Base-by-base conservation (phyloP, 1,140 invertebrate species). In the Dinoponera quadriceps region DNA sequence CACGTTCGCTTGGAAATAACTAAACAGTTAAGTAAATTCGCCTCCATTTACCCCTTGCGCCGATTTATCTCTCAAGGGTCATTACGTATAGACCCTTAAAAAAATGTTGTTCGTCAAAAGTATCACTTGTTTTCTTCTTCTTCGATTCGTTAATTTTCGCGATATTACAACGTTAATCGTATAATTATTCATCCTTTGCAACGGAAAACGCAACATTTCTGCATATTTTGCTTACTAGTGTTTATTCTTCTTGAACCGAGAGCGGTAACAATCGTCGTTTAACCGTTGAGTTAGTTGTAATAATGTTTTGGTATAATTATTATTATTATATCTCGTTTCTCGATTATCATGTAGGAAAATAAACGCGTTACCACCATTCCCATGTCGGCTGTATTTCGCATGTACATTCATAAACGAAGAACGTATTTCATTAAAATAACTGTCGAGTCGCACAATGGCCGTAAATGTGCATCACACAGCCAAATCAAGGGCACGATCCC, bases 401-500 rank as follows among this genome's bases (percentile, higher is more conserved):
- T 48, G 11, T 66, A 25, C 4, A 20, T 38, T 20, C 55, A 22
- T 68, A 38, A 51, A 77, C 48, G 74, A 54, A 38, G 27, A 54
- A 25, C 20, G 13, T 5, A 57, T 75, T 20, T n/a, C 25, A 33
- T 75, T 33, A 63, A 75, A 75, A 75, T 75, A 63, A n/a, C 44
- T n/a, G 25, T 59, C 54, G 20, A 38, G 69, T 73, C 60, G 20
- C 59, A 75, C n/a, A 65, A 78, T 65, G 14, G 38, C 3, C 5
- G 27, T 25, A 38, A 65, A 25, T 44, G 75, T 78, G 49, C 60
- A 55, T 55, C 48, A 20, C 27, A 7, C 29, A n/a, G 49, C 22
- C 16, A 14, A 57, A 78, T 78, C 49, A 78, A 78, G 75, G 75
- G 63, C 63, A 27, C 29, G 33, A 69, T 78, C 75, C 25, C 51